Evolutionary conservation across 2,888 invertebrate species (phyloP).

Genomic region (Rosalia funebris): DNA sequence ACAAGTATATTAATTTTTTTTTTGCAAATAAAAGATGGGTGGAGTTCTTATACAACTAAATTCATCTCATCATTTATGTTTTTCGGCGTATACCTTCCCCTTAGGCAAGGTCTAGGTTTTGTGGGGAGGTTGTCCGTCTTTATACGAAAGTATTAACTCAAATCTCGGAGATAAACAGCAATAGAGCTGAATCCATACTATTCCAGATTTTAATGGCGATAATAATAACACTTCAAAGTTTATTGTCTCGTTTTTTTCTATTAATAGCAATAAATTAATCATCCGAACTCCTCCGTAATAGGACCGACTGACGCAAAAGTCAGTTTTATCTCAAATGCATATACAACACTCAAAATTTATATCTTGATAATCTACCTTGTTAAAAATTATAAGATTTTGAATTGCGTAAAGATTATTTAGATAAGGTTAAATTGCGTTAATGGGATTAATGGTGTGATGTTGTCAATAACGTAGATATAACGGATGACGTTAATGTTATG

Average conservation of each 20-base stretch:
- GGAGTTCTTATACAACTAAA: no score
- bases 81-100: no score
- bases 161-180: no score
- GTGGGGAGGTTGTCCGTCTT: no score
- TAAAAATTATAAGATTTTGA: background rate
- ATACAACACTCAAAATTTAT: background rate
- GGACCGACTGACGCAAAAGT: constrained; percentile 3
- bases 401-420: background rate
- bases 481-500: no score
- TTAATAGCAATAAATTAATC: background rate
- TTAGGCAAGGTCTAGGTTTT: no score
- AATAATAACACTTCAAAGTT: background rate
- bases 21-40: no score
- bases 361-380: background rate
- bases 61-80: no score
- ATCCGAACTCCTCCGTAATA: background rate
- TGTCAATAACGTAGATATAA: background rate
- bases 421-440: background rate
- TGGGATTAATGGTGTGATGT: background rate
- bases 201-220: background rate
- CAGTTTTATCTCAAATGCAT: constrained; percentile 17
- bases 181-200: background rate
- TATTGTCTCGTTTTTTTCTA: background rate
- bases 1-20: no score
- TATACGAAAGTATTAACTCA: no score